Base-by-base conservation (phyloP, 1,140 invertebrate genomes). In the Drosophila ficusphila region DNA sequence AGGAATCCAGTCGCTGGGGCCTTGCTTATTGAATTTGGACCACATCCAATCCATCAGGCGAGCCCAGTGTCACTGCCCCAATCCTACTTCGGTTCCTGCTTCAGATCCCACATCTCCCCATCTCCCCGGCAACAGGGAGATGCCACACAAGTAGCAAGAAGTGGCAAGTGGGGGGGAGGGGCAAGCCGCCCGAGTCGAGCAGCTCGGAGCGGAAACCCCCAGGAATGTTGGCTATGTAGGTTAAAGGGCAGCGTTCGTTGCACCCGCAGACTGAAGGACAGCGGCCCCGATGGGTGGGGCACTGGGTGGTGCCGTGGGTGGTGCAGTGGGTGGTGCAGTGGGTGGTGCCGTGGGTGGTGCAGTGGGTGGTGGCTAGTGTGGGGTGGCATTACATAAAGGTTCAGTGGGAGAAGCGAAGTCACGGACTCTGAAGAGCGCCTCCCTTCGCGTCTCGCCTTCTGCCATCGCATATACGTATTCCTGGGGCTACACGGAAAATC, bases 181-280 rank as follows among this genome's bases (percentile, higher is more conserved):
- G n/a, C n/a, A n/a, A n/a, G n/a, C n/a, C n/a, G n/a, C n/a, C 8
- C 12, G 25, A 21, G 31, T 16, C 25, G 9, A 4, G 6, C 3
- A 23, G 8, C 41, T 8, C 12, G 14, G 12, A 31, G 48, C 48
- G 49, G 54, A 54, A 57, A 57, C 12, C 54, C 54, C 19, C 53
- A 56, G 53, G 53, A 51, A 52, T 33, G 49, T 49, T 21, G 51
- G 57, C 62, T 65, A 76, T 85, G 81, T 85, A 86, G 79, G 79
- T 86, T 85, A 85, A 79, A 85, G 81, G 76, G 60, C 82, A 88
- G 72, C 64, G 82, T 81, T 81, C 82, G 68, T 86, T 86, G 81
- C 73, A 86, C 76, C 62, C 72, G 38, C 82, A 72, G 81, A 86
- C 79, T 79, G 79, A 85, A 85, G 79, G 79, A 76, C 79, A 67